Conservation (phyloP, 92 coral and sea anemone genomes). For the Paragorgia papillata region DNA sequence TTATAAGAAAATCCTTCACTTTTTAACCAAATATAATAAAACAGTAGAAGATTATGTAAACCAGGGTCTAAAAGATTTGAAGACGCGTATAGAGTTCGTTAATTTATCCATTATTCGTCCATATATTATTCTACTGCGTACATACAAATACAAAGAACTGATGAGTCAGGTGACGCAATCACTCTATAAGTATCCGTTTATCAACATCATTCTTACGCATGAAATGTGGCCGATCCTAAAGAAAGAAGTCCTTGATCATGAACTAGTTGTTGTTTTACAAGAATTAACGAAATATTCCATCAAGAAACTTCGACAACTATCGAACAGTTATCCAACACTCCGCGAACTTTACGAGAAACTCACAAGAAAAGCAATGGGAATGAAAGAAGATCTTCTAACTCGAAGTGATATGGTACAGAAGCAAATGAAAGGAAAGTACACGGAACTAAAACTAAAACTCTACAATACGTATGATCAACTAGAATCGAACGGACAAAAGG, state of each 20-base stretch:
- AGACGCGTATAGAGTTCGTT: background rate
- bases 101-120: background rate
- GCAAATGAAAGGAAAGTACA: background rate
- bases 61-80: background rate
- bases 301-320: conserved; percentile 11
- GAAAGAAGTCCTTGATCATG: conserved; percentile 74
- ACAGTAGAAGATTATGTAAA: background rate
- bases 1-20: background rate
- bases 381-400: conserved; percentile 3
- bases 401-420: conserved; percentile 11
- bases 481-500: background rate
- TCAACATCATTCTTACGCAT: conserved; percentile 61
- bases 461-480: background rate
- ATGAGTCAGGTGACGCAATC: conserved; percentile 7
- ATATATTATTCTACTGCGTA: background rate
- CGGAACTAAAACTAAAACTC: conserved; percentile 1
- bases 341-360: background rate
- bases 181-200: conserved; percentile 44
- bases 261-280: conserved; percentile 44
- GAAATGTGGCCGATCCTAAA: conserved; percentile 72
- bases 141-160: background rate
- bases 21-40: conserved; percentile 1
- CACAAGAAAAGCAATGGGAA: background rate
- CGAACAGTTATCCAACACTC: background rate
- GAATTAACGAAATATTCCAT: conserved; percentile 4